phyloP scores from a whole-genome alignment of 2,797 vertebrate species.

The Leuciscus waleckii region DNA sequence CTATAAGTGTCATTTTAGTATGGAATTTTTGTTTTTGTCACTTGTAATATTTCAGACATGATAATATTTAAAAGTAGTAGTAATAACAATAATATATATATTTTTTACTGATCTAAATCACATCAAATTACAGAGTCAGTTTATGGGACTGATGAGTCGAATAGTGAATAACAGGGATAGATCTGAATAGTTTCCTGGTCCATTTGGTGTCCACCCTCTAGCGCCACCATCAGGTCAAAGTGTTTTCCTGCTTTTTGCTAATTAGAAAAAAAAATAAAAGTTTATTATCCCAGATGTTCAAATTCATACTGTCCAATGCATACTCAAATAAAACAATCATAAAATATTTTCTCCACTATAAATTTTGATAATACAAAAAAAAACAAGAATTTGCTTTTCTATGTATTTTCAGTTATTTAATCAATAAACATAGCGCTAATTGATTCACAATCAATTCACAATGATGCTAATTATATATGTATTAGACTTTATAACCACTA shows the following conservation, averaged over 20 bases:
- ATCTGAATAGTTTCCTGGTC: not conserved
- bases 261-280: not conserved
- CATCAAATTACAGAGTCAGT: not conserved
- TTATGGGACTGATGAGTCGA: not conserved
- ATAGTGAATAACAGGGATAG: not conserved
- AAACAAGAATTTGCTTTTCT: not conserved
- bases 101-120: not conserved
- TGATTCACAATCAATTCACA: not conserved
- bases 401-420: not conserved
- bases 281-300: no score
- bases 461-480: not conserved
- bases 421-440: not conserved
- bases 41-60: not conserved
- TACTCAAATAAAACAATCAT: no score
- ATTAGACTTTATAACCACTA: not conserved
- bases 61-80: not conserved
- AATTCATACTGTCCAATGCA: no score
- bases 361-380: no score
- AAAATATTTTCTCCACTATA: no score
- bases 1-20: no score
- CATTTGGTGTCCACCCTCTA: not conserved
- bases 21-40: no score
- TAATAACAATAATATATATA: not conserved
- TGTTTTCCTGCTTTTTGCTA: not conserved
- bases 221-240: not conserved